These are phyloP conservation scores for Helicolenus hilgendorfi DNA, from an alignment of 2,797 vertebrate species.

Conservation along the genomic window DNA sequence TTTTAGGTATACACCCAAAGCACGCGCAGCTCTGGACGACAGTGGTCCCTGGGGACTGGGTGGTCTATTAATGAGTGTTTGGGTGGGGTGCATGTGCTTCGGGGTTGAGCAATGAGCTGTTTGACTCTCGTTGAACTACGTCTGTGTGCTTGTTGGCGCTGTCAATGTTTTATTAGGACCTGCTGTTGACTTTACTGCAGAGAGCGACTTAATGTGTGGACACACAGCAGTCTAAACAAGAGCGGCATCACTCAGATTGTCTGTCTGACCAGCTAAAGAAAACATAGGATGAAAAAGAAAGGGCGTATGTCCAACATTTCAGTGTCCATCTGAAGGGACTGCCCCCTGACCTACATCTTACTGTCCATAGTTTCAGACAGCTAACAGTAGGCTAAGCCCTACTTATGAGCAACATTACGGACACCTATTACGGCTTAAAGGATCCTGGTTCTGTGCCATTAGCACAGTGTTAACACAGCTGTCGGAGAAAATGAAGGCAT, in stretches of 20 bases:
- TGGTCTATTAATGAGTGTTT: constrained; percentile 60
- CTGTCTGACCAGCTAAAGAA: constrained; percentile 41
- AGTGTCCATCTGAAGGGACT: constrained; percentile 24
- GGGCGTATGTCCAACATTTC: constrained; percentile 24
- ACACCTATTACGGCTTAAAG: constrained; percentile 69
- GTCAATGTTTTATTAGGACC: constrained; percentile 35
- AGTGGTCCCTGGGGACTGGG: constrained; percentile 60
- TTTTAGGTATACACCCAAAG: constrained; percentile 32
- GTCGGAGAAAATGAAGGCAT: constrained; percentile 41
- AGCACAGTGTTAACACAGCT: constrained; percentile 40
- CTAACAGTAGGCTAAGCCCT: constrained; percentile 76
- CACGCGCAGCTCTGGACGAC: neutral
- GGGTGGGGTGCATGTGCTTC: constrained; percentile 59
- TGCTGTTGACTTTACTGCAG: constrained; percentile 40
- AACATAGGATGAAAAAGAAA: neutral
- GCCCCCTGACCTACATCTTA: constrained; percentile 69
- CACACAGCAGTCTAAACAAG: constrained; percentile 11
- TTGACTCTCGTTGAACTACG: constrained; percentile 30
- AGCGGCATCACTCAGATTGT: constrained; percentile 36
- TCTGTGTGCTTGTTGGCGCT: constrained; percentile 44
- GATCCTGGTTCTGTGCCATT: constrained; percentile 41
- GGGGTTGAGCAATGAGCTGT: constrained; percentile 36
- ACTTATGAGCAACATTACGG: constrained; percentile 65
- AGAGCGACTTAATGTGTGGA: constrained; percentile 33
- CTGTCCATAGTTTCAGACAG: constrained; percentile 60